These are phyloP conservation scores for Netelia fuscicornis DNA, from an alignment of 2,888 invertebrate genomes.

Conservation along the genomic window DNA sequence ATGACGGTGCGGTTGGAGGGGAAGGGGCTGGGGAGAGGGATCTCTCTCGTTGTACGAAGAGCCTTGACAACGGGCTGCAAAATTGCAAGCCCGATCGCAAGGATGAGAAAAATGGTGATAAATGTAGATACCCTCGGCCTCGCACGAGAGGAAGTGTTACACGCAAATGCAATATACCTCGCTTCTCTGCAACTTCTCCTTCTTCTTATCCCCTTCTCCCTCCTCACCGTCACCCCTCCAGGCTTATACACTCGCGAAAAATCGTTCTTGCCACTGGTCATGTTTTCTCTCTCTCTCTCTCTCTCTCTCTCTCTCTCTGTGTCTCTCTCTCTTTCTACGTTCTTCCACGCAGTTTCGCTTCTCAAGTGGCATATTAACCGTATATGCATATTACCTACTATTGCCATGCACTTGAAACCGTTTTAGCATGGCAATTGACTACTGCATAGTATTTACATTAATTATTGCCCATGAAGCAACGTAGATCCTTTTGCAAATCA, in stretches of 20 bases:
- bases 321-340: conserved; percentile 28
- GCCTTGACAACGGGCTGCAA: background rate
- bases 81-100: conserved; percentile 13
- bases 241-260: background rate
- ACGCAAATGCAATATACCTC: conserved; percentile 76
- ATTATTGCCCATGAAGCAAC: conserved; percentile 8
- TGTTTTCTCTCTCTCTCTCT: conserved; percentile 1
- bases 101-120: conserved; percentile 74
- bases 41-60: background rate
- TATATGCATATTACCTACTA: conserved; percentile 19
- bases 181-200: conserved; percentile 41
- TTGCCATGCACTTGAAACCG: conserved; percentile 25
- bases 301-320: background rate
- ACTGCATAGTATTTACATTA: conserved; percentile 3
- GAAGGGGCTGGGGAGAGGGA: background rate
- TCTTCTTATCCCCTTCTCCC: conserved; percentile 1
- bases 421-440: conserved; percentile 31
- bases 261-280: conserved; percentile 32
- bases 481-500: background rate
- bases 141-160: conserved; percentile 69
- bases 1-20: background rate
- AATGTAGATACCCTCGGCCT: conserved; percentile 74
- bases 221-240: conserved; percentile 12
- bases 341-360: background rate
- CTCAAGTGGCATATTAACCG: conserved; percentile 25